A percentile compares a stretch with the other conserved stretches of the same genome.
These are phyloP conservation scores for Isoperla grammatica DNA, from an alignment of 2,888 invertebrate species.

Conservation along the genomic window DNA sequence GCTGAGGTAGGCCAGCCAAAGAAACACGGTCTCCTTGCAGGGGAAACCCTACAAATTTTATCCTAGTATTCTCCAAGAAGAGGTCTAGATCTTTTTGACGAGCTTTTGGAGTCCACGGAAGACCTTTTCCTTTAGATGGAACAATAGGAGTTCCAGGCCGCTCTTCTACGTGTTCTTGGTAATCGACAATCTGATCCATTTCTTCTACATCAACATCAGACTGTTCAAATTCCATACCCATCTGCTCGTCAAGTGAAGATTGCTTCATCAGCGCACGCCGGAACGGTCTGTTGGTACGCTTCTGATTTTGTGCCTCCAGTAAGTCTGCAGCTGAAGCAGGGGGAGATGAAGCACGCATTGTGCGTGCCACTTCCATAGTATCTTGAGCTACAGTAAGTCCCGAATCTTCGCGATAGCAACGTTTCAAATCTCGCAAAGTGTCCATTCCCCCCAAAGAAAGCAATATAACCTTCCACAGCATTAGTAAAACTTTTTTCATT, in stretches of 20 bases:
- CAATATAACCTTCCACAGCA: slow-evolving; percentile 93
- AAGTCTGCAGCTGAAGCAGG: slow-evolving; percentile 89
- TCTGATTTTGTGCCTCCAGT: slow-evolving; percentile 77
- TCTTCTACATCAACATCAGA: slow-evolving; percentile 39
- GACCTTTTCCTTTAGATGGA: slow-evolving; percentile 46
- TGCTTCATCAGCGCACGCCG: slow-evolving; percentile 80
- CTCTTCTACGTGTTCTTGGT: slow-evolving; percentile 6
- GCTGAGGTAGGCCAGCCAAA: slow-evolving; percentile 90
- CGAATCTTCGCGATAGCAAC: slow-evolving; percentile 59
- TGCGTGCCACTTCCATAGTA: slow-evolving; percentile 86
- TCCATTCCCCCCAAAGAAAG: slow-evolving; percentile 89
- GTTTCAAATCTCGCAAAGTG: slow-evolving; percentile 71
- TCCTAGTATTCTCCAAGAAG: slow-evolving; percentile 83
- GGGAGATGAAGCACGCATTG: slow-evolving; percentile 92
- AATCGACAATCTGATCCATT: slow-evolving; percentile 5
- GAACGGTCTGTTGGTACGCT: slow-evolving; percentile 64
- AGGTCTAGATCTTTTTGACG: slow-evolving; percentile 88
- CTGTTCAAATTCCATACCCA: slow-evolving; percentile 61
- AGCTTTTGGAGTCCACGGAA: slow-evolving; percentile 97
- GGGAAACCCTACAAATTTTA: slow-evolving; percentile 95
- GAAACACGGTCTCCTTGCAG: slow-evolving; percentile 77
- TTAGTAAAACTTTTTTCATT: slow-evolving; percentile 92
- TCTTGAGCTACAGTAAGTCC: slow-evolving; percentile 73
- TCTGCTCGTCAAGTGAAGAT: slow-evolving; percentile 79
- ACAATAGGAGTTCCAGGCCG: slow-evolving; percentile 46